Evolutionary conservation across 1,140 invertebrate genomes (phyloP).

Genomic region (Liolophura sinensis): DNA sequence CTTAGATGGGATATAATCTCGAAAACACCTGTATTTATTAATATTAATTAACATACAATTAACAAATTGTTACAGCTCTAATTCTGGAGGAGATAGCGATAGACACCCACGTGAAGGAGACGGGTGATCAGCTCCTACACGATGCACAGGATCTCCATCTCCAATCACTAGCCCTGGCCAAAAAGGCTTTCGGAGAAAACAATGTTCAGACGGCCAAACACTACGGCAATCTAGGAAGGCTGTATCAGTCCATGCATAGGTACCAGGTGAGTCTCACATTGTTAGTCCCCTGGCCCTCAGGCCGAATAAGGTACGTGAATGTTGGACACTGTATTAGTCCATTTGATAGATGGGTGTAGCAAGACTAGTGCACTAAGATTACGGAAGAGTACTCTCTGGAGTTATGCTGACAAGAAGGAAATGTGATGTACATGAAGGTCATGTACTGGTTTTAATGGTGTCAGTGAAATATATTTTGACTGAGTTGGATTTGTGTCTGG

Average conservation of each 20-base stretch:
- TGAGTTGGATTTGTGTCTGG: too few relatives aligned
- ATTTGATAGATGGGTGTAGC: too few relatives aligned
- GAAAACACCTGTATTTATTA: too few relatives aligned
- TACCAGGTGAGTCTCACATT: constrained; percentile 68
- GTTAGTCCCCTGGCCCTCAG: too few relatives aligned
- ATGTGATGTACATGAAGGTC: too few relatives aligned
- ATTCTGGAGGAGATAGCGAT: constrained; percentile 92
- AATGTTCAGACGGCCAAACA: constrained; percentile 95
- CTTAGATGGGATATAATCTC: too few relatives aligned
- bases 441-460: too few relatives aligned
- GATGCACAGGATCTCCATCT: constrained; percentile 83
- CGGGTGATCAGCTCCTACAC: constrained; percentile 51
- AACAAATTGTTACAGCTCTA: constrained; percentile 67
- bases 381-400: too few relatives aligned
- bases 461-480: too few relatives aligned
- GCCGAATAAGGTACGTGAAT: constrained; percentile 84
- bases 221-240: constrained; percentile 86
- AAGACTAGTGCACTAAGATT: too few relatives aligned
- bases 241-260: constrained; percentile 90
- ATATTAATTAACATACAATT: too few relatives aligned
- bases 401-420: too few relatives aligned
- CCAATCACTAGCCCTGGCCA: constrained; percentile 75
- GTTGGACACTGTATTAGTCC: constrained; percentile 87
- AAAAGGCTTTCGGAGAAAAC: constrained; percentile 82
- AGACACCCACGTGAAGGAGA: constrained; percentile 66